Evolutionary conservation across 2,797 vertebrate genomes (phyloP), one percentile per base, ranked within the genome.

Genomic region (Hemibagrus guttatus): DNA sequence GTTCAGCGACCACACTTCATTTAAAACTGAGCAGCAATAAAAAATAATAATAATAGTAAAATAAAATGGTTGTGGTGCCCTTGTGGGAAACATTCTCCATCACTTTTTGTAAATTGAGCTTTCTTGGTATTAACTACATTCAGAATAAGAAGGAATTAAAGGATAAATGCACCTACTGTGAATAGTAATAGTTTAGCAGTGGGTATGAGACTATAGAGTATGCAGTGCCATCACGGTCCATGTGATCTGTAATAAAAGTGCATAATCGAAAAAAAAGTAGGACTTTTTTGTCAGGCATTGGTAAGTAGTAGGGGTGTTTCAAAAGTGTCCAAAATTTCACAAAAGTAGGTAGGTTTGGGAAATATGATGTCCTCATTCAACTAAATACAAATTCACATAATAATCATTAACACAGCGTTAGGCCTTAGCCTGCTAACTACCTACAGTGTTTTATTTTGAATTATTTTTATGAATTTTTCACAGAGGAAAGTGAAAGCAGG

Each of bases 121-220:
- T 79, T 95, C 93, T 93, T 95, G 94, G 90, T 90, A 92, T 80
- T 39, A 39, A 92, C 93, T 94, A 91, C 90, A 92, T 91, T 93
- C 92, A 82, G 91, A 93, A 95, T 94, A 94, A 94, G 94, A 93
- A 92, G 91, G 93, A 95, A 94, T 94, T 94, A 94, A 87, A 82
- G 91, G 92, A 94, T 94, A 89, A 94, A 95, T 93, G 92, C 91
- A 93, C 90, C 79, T 85, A 91, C 91, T 94, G 28, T 78, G 92
- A 93, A 93, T 91, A 93, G 89, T 91, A 92, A 93, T 92, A 91
- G 91, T 61, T 86, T 82, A 54, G 75, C 42, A 83, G 80, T 91
- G 88, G 91, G 90, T 85, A 84, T 84, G 21, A 42, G 11, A 80
- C 19, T 61, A 11, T 7, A 42, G 21, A 14, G 78, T 35, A 35